Percentiles rank a stretch among this genome's conserved stretches.
These are phyloP conservation scores for Halisarca cf. caerulea DNA, from an alignment of 37 sponge, comb jelly and placozoan genomes.

Conservation along the genomic window DNA sequence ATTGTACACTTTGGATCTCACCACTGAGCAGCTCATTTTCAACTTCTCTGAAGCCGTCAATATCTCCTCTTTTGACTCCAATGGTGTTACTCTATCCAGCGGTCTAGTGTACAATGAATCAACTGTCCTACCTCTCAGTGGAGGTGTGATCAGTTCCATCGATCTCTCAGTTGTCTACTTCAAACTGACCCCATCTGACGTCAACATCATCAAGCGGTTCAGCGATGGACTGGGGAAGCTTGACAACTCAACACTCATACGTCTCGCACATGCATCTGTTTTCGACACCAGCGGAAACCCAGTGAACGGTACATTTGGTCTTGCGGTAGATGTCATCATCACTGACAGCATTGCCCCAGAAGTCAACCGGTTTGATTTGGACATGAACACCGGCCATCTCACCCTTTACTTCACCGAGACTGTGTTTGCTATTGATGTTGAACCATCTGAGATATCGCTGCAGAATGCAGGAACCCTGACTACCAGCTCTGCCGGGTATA, in stretches of 20 bases:
- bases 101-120: conserved; percentile 6
- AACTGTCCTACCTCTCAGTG: conserved; percentile 49
- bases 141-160: conserved; percentile 30
- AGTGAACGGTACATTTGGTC: conserved; percentile 26
- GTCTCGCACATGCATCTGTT: conserved; percentile 38
- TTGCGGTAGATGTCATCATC: conserved; percentile 42
- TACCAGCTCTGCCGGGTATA: conserved; percentile 16
- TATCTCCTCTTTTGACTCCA: conserved; percentile 31
- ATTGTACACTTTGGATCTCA: conserved; percentile 72
- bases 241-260: conserved; percentile 52
- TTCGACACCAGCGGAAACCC: conserved; percentile 69
- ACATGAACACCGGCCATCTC: conserved; percentile 70
- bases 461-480: conserved; percentile 26
- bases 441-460: conserved; percentile 43
- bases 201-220: conserved; percentile 65
- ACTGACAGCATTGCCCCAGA: conserved; percentile 67
- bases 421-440: conserved; percentile 56
- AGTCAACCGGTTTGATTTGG: conserved; percentile 60
- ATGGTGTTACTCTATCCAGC: conserved; percentile 60
- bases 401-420: conserved; percentile 82
- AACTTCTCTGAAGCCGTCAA: conserved; percentile 80
- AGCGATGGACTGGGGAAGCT: conserved; percentile 48
- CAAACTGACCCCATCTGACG: conserved; percentile 48
- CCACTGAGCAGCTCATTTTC: conserved; percentile 67
- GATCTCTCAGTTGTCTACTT: conserved; percentile 52